Evolutionary conservation across 35 echinoderm and acorn worm species (phyloP).

Genomic region (Apostichopus japonicus): DNA sequence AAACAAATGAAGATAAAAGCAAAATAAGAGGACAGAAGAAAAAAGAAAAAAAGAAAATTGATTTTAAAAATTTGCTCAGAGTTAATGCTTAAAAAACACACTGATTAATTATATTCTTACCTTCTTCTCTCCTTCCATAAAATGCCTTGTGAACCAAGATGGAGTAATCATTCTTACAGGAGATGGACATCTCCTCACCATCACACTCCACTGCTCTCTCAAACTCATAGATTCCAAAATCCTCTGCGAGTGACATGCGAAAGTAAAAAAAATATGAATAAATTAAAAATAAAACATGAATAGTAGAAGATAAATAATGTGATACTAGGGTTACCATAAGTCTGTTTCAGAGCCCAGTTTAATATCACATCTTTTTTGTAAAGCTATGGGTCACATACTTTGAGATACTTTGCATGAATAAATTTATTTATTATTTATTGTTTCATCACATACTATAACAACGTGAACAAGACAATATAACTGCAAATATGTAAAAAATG

Average conservation of each 20-base stretch:
- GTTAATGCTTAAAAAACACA: neutral
- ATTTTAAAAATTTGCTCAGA: neutral
- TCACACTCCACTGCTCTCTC: constrained; percentile 83
- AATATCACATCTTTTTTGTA: too few species aligned
- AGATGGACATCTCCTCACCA: constrained; percentile 78
- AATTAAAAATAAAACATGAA: too few species aligned
- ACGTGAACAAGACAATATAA: too few species aligned
- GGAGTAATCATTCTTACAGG: constrained; percentile 61
- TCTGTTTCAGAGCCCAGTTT: too few species aligned
- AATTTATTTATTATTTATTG: too few species aligned
- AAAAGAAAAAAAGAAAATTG: neutral
- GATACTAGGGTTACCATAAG: too few species aligned
- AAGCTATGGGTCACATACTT: too few species aligned
- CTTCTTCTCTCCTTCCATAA: constrained; percentile 86
- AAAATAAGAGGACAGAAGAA: neutral
- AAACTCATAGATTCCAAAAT: constrained; percentile 64
- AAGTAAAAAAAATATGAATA: too few species aligned
- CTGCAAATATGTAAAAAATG: too few species aligned
- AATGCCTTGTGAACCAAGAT: constrained; percentile 80
- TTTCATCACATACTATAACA: too few species aligned
- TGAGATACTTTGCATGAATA: too few species aligned
- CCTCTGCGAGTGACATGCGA: constrained; percentile 35
- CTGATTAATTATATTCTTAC: constrained; percentile 7
- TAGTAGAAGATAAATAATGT: too few species aligned
- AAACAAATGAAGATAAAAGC: neutral